These are phyloP conservation scores for Oeneis ivallda DNA, from an alignment of 2,888 invertebrate species.

Conservation along the genomic window DNA sequence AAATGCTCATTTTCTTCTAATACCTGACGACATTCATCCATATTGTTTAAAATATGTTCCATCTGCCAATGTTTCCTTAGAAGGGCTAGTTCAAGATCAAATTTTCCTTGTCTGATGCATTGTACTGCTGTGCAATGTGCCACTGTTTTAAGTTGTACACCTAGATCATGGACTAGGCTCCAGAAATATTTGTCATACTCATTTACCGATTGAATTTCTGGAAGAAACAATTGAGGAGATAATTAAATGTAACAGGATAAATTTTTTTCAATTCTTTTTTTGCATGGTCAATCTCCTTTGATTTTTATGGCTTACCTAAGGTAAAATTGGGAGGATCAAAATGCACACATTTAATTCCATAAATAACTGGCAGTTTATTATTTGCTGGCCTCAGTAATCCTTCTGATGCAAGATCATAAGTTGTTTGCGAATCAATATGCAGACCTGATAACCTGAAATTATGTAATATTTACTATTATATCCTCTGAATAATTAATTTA, in stretches of 20 bases:
- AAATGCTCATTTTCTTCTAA: constrained; percentile 75
- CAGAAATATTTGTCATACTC: constrained; percentile 90
- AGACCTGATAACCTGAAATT: constrained; percentile 86
- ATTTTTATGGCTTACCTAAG: constrained; percentile 82
- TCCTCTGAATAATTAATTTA: no score
- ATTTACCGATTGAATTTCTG: constrained; percentile 94
- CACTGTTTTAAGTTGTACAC: constrained; percentile 87
- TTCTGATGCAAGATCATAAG: constrained; percentile 92
- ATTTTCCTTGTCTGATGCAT: constrained; percentile 92
- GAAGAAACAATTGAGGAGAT: constrained; percentile 45
- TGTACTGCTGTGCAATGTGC: constrained; percentile 91
- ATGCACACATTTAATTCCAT: constrained; percentile 91
- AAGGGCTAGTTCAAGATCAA: constrained; percentile 87
- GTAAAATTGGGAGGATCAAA: constrained; percentile 92
- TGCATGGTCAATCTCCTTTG: neutral
- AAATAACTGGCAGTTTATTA: constrained; percentile 88
- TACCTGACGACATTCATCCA: constrained; percentile 79
- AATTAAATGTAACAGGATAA: no score
- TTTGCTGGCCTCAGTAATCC: constrained; percentile 90
- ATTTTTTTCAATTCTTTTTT: no score
- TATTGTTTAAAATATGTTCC: constrained; percentile 84
- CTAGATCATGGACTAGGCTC: constrained; percentile 91
- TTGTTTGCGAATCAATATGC: constrained; percentile 91
- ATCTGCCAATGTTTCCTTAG: constrained; percentile 92
- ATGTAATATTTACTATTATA: neutral